phyloP scores from a whole-genome alignment of 2,113 vertebrate species.

The Eretmochelys imbricata region DNA sequence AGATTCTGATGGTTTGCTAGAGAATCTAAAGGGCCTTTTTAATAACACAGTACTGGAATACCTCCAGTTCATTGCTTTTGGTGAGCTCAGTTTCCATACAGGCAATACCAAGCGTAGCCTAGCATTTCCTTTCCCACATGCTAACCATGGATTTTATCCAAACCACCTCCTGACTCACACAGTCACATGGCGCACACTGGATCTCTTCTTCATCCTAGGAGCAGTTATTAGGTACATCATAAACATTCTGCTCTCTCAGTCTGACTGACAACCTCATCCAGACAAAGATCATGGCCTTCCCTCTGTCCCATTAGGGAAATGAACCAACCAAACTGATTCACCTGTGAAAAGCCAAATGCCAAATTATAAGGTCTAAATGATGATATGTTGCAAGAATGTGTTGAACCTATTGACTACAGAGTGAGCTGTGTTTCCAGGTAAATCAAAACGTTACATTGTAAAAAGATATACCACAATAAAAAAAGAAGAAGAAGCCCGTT shows the following conservation, averaged over 20 bases:
- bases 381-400: not conserved
- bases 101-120: not conserved
- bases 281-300: not conserved
- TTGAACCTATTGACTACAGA: not conserved
- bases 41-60: not conserved
- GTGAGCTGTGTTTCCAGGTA: not conserved
- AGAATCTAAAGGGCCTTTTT: not conserved
- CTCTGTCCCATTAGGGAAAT: not conserved
- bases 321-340: not conserved
- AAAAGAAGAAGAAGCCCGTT: not conserved
- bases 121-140: not conserved
- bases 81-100: not conserved
- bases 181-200: not conserved
- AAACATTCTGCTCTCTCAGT: constrained; percentile 1
- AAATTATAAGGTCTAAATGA: not conserved
- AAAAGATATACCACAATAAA: not conserved
- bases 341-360: not conserved
- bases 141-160: not conserved
- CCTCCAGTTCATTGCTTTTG: not conserved
- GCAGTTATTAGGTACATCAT: not conserved
- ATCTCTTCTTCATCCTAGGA: not conserved
- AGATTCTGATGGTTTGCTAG: not conserved
- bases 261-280: not conserved
- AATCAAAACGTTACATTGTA: not conserved
- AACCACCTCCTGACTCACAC: not conserved